Percentiles rank a stretch among this genome's conserved stretches.
These are phyloP conservation scores for Magallana nippona DNA, from an alignment of 2,888 invertebrate species.

Conservation along the genomic window DNA sequence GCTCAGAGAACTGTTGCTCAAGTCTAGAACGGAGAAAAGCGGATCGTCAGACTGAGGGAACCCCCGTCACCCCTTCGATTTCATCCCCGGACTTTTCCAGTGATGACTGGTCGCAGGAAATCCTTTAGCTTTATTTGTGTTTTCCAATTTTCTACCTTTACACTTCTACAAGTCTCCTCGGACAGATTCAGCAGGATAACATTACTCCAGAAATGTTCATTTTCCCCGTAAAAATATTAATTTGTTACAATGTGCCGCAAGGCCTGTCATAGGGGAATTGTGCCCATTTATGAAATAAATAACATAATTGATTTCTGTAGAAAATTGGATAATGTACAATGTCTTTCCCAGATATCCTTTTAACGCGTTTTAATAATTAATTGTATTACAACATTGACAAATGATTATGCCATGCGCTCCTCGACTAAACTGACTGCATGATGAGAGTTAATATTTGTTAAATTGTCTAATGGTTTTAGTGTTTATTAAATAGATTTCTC, in stretches of 20 bases:
- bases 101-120: background rate
- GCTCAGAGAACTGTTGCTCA: background rate
- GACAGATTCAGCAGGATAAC: background rate
- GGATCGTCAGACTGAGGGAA: background rate
- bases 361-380: slow-evolving; percentile 31
- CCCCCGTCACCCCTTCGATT: background rate
- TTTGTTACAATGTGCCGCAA: slow-evolving; percentile 14
- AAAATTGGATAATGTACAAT: slow-evolving; percentile 30
- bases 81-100: background rate
- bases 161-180: slow-evolving; percentile 3
- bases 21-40: background rate
- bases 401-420: background rate
- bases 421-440: background rate
- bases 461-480: slow-evolving; percentile 31
- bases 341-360: slow-evolving; percentile 23
- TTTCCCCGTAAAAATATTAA: slow-evolving; percentile 23
- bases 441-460: slow-evolving; percentile 17
- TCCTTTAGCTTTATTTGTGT: background rate
- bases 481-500: slow-evolving; percentile 12
- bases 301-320: slow-evolving; percentile 28
- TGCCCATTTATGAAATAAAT: slow-evolving; percentile 22
- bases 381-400: slow-evolving; percentile 23
- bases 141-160: slow-evolving; percentile 30
- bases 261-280: background rate
- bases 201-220: slow-evolving; percentile 31